These are phyloP conservation scores for Miniopterus natalensis DNA, from an alignment of 2,113 vertebrate genomes.

Conservation along the genomic window DNA sequence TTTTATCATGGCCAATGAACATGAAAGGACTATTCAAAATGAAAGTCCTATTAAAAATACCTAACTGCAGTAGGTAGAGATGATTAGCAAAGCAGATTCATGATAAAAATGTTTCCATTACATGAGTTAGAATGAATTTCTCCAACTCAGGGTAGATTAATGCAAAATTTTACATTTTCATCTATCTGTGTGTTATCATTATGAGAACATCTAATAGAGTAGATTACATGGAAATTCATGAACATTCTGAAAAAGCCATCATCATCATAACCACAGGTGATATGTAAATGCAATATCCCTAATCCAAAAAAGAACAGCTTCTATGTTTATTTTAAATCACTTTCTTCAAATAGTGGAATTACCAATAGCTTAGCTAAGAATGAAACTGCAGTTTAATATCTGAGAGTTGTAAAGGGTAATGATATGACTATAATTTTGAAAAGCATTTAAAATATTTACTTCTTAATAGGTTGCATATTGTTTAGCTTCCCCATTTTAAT, in stretches of 20 bases:
- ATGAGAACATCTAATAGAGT: not conserved
- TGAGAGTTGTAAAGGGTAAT: not conserved
- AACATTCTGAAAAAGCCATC: conserved; percentile 7
- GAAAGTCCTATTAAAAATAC: conserved; percentile 48
- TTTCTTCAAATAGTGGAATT: conserved; percentile 51
- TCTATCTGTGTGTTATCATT: not conserved
- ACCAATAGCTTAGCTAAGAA: conserved; percentile 19
- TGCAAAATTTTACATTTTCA: conserved; percentile 27
- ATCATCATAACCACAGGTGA: not conserved
- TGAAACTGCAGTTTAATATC: not conserved
- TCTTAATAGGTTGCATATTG: conserved; percentile 62
- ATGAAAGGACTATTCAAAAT: conserved; percentile 7
- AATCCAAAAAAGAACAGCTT: conserved; percentile 36
- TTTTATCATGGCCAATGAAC: not conserved
- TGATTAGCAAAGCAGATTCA: conserved; percentile 14
- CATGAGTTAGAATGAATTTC: conserved; percentile 31
- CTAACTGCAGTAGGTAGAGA: not conserved
- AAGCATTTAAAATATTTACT: conserved; percentile 59
- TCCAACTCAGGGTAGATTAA: not conserved
- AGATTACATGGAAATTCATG: not conserved
- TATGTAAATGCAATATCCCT: not conserved
- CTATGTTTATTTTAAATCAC: conserved; percentile 26
- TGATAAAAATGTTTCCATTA: not conserved
- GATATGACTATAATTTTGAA: not conserved
- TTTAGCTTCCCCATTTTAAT: conserved; percentile 55